These are phyloP conservation scores for Ophthalmolycus amberensis DNA, from an alignment of 2,113 vertebrate genomes.

Conservation along the genomic window DNA sequence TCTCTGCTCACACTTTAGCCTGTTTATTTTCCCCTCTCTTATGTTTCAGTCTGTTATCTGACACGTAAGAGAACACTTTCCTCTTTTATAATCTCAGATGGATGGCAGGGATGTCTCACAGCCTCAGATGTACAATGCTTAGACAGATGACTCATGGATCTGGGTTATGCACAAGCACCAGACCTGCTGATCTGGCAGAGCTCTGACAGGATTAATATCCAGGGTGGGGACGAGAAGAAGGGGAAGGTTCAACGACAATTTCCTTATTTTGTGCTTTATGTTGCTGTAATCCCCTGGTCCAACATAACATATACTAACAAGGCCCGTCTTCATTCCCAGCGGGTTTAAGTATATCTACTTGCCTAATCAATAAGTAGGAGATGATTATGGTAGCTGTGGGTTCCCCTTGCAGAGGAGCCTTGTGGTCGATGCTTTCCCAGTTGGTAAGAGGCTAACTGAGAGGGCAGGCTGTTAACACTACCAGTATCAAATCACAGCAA, in stretches of 20 bases:
- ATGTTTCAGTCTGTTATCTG: neutral
- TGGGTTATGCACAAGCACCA: constrained; percentile 16
- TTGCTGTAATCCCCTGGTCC: too few relatives aligned
- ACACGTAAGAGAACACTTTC: constrained; percentile 15
- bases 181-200: constrained; percentile 42
- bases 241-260: neutral
- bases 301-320: neutral
- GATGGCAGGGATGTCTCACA: constrained; percentile 15
- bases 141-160: constrained; percentile 54
- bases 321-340: neutral
- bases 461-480: constrained; percentile 65
- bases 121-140: constrained; percentile 26
- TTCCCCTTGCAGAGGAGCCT: constrained; percentile 14
- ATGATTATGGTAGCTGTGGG: neutral
- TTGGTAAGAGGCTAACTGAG: neutral
- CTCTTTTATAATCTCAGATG: neutral
- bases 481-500: constrained; percentile 64
- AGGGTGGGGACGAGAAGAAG: neutral
- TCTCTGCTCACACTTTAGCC: constrained; percentile 33
- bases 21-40: neutral
- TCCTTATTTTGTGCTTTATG: neutral
- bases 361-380: neutral
- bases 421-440: constrained; percentile 32
- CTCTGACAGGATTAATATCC: constrained; percentile 27
- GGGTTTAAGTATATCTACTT: neutral